Percentiles rank a stretch among this genome's conserved stretches.
phyloP scores from a whole-genome alignment of 1,140 invertebrate genomes.

The Drosophila pectinifera region DNA sequence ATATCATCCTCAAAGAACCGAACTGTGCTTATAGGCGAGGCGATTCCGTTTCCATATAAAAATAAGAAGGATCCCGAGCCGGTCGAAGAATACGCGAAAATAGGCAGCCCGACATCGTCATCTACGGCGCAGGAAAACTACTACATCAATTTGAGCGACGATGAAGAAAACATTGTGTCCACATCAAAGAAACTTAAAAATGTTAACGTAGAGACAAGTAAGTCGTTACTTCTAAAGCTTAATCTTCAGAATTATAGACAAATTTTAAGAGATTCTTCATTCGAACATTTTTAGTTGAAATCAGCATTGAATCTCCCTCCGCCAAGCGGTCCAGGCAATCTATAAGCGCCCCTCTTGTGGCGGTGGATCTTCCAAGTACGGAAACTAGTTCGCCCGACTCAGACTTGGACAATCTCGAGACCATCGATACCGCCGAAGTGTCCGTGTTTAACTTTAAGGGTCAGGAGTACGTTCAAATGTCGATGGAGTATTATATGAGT shows the following conservation, averaged over 20 bases:
- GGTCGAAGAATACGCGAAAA: not conserved
- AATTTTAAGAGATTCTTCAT: no score
- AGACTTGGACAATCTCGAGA: conserved; percentile 5
- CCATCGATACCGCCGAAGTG: conserved; percentile 56
- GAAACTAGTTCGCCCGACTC: not conserved
- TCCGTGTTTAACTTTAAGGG: conserved; percentile 71
- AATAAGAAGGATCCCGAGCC: not conserved
- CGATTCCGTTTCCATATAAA: conserved; percentile 57
- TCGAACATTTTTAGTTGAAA: conserved; percentile 30
- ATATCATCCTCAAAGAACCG: conserved; percentile 54
- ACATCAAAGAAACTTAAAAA: conserved; percentile 13
- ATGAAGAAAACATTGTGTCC: conserved; percentile 30
- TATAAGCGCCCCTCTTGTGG: no score
- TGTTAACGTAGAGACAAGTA: not conserved
- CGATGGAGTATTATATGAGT: conserved; percentile 56
- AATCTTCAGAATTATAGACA: not conserved
- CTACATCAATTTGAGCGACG: conserved; percentile 38
- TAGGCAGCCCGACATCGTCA: not conserved
- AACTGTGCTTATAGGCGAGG: conserved; percentile 59
- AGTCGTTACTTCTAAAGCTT: not conserved
- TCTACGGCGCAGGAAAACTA: conserved; percentile 32
- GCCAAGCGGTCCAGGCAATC: conserved; percentile 23
- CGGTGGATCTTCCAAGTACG: not conserved
- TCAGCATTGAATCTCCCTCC: conserved; percentile 7
- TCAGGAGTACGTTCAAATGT: conserved; percentile 78